Conservation (phyloP, 2,888 invertebrate genomes). For the Acanthosepion lycidas region DNA sequence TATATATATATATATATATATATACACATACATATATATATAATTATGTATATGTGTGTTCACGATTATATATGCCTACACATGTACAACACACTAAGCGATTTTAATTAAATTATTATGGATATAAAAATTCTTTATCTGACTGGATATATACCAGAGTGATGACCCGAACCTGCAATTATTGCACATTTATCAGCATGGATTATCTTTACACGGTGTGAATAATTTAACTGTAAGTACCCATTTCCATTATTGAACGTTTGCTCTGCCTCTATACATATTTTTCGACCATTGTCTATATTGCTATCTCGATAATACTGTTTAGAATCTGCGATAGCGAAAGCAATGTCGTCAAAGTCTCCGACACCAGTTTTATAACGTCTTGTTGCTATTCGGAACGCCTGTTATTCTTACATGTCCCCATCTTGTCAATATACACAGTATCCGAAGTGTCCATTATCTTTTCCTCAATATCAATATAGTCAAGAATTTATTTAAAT, state of each 20-base stretch:
- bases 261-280: background rate
- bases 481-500: too few species aligned
- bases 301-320: background rate
- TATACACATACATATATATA: background rate
- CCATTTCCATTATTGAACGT: background rate
- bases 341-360: background rate
- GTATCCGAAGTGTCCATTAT: too few species aligned
- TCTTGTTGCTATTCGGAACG: too few species aligned
- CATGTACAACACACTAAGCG: background rate
- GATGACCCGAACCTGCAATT: too few species aligned
- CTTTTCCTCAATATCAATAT: too few species aligned
- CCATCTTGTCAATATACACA: too few species aligned
- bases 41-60: background rate
- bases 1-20: background rate
- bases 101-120: background rate
- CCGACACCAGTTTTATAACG: too few species aligned
- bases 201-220: constrained; percentile 33
- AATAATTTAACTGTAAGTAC: background rate
- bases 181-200: background rate
- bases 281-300: background rate
- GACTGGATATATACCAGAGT: background rate
- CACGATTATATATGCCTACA: background rate
- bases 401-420: too few species aligned
- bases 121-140: background rate
- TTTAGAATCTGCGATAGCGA: background rate